These are phyloP conservation scores for Rhopalosiphum padi DNA, from an alignment of 1,140 invertebrate species.

Conservation along the genomic window DNA sequence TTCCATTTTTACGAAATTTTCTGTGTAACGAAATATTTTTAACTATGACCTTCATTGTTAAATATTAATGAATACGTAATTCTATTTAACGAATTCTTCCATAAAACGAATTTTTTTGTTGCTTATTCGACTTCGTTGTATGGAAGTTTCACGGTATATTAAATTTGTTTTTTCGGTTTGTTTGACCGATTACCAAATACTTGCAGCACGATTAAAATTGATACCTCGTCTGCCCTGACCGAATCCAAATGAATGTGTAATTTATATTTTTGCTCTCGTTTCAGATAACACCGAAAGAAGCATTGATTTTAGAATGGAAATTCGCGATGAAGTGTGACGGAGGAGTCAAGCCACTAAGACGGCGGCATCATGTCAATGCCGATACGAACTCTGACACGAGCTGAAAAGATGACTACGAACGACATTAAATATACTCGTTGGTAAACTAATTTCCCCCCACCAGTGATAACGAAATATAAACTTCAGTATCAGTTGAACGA, in stretches of 20 bases:
- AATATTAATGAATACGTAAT: no score
- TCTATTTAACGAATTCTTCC: no score
- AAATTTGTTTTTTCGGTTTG: background rate
- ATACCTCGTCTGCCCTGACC: background rate
- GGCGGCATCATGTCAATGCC: conserved; percentile 21
- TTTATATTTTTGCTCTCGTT: background rate
- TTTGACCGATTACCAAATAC: no score
- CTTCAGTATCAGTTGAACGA: background rate
- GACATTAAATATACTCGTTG: background rate
- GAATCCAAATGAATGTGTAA: background rate
- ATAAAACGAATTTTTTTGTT: no score
- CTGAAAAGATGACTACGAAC: background rate
- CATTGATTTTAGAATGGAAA: conserved; percentile 76
- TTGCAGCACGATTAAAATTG: background rate
- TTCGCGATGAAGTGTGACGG: conserved; percentile 78
- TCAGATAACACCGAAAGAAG: conserved; percentile 73
- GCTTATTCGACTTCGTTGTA: no score
- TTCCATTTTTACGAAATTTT: no score
- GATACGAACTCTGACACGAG: background rate
- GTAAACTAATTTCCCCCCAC: background rate
- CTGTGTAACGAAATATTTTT: no score
- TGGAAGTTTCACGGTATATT: no score
- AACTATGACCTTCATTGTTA: no score
- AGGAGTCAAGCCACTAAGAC: conserved; percentile 66
- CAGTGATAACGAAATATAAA: background rate